Conservation (phyloP, 1,140 invertebrate species). For the Ceratina calcarata region DNA sequence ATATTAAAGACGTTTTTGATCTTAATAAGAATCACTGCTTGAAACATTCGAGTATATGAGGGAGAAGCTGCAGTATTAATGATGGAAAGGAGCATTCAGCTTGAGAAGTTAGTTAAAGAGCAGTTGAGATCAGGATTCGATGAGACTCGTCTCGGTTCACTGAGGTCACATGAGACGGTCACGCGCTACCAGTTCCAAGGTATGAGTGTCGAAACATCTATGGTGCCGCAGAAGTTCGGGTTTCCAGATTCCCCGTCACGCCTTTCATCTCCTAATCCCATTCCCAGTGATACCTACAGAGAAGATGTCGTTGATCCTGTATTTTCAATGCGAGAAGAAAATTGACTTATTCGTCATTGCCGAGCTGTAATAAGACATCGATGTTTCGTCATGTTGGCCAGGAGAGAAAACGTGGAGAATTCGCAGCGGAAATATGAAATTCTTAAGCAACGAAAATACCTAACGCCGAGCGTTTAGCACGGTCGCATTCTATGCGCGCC, state of each 20-base stretch:
- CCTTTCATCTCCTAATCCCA: not conserved
- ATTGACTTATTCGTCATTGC: not conserved
- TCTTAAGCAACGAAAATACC: slow-evolving; percentile 36
- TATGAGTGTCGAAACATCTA: slow-evolving; percentile 57
- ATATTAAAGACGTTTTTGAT: too few relatives aligned
- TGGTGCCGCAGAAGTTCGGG: slow-evolving; percentile 36
- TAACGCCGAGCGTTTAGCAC: slow-evolving; percentile 22
- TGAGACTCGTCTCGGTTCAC: slow-evolving; percentile 57
- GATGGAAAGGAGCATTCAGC: not conserved
- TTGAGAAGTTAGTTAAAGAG: slow-evolving; percentile 5
- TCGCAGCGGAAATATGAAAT: slow-evolving; percentile 49
- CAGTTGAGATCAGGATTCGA: slow-evolving; percentile 44
- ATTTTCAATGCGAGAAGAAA: not conserved
- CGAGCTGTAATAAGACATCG: not conserved
- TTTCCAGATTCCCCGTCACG: slow-evolving; percentile 26
- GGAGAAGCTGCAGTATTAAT: too few relatives aligned
- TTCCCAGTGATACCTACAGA: not conserved
- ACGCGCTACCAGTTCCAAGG: slow-evolving; percentile 57
- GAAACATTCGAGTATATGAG: too few relatives aligned
- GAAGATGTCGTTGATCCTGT: not conserved
- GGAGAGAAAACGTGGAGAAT: slow-evolving; percentile 16
- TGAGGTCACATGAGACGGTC: slow-evolving; percentile 61
- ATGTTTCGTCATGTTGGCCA: slow-evolving; percentile 3
- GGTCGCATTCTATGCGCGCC: slow-evolving; percentile 20
- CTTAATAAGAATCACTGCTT: too few relatives aligned